Evolutionary conservation across 2,888 invertebrate genomes (phyloP), one percentile per base, ranked within the genome.

Genomic region (Apantesis nais): DNA sequence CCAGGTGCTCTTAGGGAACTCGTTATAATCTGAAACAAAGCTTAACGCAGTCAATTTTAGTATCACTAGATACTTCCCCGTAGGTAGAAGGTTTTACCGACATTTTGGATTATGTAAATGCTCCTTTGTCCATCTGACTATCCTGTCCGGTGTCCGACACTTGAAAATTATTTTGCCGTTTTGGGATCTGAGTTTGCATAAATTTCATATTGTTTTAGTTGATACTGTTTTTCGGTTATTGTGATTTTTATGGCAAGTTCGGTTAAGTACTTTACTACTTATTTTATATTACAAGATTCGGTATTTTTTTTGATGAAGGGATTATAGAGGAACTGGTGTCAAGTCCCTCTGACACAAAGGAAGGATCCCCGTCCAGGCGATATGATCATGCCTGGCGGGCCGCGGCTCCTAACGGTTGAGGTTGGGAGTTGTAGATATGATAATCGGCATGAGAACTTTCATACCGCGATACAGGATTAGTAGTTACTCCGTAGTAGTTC

Each of bases 161-260:
- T 82, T 78, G 83, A 79, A 83, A 84, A 84, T 85, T 86, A 86
- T 85, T 85, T 85, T 74, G 78, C 29, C 72, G 73, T 81, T 76
- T 79, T 78, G 82, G 81, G 68, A 64, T 72, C 70, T 66, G 78
- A 77, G 81, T 86, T 86, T 84, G 86, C 86, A 86, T 86, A 86
- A 79, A 86, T 86, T 86, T 80, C 70, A 65, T n/a, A 71, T 80
- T 84, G 85, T 83, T 84, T 79, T 77, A 78, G 25, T 12, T 61
- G 69, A 67, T 66, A 73, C 67, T 71, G 34, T 39, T 29, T 37
- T 62, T 68, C 71, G 61, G 16, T 34, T 44, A 12, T 16, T 25
- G 5, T 44, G 41, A 71, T 71, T 71, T 71, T 11, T 16, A 9
- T 19, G 2, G 0, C 16, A 16, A 1, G n/a, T 34, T 66, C 8